phyloP scores from a whole-genome alignment of 2,797 vertebrate genomes.

The Spinibarbus caldwelli region DNA sequence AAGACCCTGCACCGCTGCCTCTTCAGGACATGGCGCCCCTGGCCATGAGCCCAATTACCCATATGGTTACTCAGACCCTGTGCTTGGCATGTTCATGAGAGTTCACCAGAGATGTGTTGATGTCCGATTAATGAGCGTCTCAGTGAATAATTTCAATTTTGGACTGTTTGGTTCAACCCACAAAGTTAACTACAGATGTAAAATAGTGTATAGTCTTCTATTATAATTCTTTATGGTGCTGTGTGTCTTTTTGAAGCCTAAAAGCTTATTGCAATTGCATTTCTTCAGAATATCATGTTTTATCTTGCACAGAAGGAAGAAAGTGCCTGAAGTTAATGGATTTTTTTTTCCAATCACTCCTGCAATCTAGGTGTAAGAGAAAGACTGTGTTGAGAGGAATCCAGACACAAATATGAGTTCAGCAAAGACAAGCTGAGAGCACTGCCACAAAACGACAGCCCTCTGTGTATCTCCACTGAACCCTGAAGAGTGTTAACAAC shows the following conservation, averaged over 20 bases:
- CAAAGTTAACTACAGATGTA: slow-evolving; percentile 5
- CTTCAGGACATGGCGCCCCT: background rate
- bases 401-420: background rate
- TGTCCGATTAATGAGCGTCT: background rate
- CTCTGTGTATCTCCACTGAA: background rate
- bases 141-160: background rate
- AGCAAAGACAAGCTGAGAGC: background rate
- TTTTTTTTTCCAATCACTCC: background rate
- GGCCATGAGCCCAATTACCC: background rate
- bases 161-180: background rate
- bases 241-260: background rate
- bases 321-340: background rate
- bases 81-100: background rate
- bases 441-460: too few relatives aligned
- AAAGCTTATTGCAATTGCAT: background rate
- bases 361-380: background rate
- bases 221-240: background rate
- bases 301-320: background rate
- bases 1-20: background rate
- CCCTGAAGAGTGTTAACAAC: background rate
- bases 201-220: background rate
- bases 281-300: background rate
- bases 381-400: background rate
- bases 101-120: background rate
- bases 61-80: background rate